Conservation (phyloP, 2,797 vertebrate species). For the Hapalemur alaotrensis region DNA sequence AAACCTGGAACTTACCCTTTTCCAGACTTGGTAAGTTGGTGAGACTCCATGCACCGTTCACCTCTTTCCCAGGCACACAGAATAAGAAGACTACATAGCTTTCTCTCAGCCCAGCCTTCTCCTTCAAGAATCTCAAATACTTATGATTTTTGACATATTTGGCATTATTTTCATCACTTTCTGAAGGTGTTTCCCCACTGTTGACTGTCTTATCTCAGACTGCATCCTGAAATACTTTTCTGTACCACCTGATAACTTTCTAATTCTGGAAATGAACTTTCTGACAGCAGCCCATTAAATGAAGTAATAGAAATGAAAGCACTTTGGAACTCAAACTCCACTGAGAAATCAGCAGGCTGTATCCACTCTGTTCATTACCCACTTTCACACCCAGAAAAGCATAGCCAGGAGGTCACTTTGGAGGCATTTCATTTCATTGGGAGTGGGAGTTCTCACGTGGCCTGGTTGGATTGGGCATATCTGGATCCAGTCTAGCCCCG, state of each 20-base stretch:
- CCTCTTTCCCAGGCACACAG: background rate
- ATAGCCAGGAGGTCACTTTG: background rate
- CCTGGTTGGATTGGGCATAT: background rate
- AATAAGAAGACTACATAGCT: background rate
- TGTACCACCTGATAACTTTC: background rate
- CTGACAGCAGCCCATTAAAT: background rate
- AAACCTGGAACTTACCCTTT: background rate
- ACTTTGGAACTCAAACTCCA: background rate
- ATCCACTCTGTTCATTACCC: background rate
- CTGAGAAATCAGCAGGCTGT: background rate
- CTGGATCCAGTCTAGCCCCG: background rate
- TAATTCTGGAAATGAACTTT: constrained; percentile 50
- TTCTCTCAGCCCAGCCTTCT: background rate
- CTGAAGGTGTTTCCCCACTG: constrained; percentile 10
- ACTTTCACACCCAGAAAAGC: background rate
- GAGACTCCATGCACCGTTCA: background rate
- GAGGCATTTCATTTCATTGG: background rate
- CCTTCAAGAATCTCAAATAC: background rate
- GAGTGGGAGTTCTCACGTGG: background rate
- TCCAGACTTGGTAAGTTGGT: background rate
- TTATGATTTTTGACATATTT: background rate
- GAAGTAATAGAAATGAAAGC: background rate
- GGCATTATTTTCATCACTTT: background rate
- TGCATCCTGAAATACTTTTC: background rate
- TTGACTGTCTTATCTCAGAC: background rate